phyloP scores from a whole-genome alignment of 2,888 invertebrate species.

The Psylliodes chrysocephalus region DNA sequence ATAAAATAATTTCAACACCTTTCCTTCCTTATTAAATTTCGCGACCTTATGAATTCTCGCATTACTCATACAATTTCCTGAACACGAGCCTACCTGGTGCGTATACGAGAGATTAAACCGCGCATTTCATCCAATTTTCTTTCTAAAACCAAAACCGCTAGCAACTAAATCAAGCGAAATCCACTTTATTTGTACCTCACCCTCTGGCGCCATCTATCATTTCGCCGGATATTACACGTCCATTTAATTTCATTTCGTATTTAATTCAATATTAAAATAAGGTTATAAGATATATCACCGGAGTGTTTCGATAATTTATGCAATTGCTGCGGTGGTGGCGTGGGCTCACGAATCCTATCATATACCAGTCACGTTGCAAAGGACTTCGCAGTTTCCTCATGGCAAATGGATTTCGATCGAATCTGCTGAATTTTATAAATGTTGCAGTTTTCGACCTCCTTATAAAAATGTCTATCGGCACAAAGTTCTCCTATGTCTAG shows the following conservation, averaged over 20 bases:
- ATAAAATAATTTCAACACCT: conserved; percentile 40
- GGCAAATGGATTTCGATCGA: no score
- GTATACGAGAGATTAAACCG: conserved; percentile 4
- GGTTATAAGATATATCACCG: conserved; percentile 4
- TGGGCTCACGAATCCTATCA: no score
- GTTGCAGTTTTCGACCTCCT: no score
- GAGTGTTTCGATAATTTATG: neutral
- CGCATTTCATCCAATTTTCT: conserved; percentile 19
- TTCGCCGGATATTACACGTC: conserved; percentile 30
- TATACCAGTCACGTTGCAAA: no score
- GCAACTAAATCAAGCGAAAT: conserved; percentile 27
- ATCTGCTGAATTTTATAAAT: no score
- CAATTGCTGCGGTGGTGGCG: no score
- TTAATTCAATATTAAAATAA: conserved; percentile 15
- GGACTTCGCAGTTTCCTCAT: no score
- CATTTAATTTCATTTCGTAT: conserved; percentile 34
- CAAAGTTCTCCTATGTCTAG: no score
- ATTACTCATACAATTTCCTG: conserved; percentile 1
- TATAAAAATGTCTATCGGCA: no score
- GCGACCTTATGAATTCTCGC: neutral
- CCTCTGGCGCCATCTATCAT: conserved; percentile 26
- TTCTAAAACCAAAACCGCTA: conserved; percentile 9
- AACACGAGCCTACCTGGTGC: conserved; percentile 9
- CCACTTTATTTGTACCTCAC: conserved; percentile 14
- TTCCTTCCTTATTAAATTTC: conserved; percentile 15